phyloP scores from a whole-genome alignment of 1,140 invertebrate genomes.

The Diabrotica undecimpunctata region DNA sequence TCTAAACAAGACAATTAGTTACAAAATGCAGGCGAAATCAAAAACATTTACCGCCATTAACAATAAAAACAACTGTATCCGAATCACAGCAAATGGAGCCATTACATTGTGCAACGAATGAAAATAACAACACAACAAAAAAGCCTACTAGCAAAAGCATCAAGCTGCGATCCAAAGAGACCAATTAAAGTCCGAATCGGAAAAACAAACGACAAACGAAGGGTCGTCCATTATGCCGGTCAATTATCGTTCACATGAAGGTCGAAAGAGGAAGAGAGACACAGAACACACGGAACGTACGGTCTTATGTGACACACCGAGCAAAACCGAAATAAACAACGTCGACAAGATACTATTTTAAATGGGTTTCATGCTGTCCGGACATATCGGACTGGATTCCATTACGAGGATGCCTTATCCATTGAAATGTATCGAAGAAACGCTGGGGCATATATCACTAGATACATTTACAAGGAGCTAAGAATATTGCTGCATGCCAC shows the following conservation, averaged over 20 bases:
- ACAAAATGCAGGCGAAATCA: too few relatives aligned
- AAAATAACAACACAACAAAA: neutral
- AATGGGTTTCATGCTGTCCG: slow-evolving; percentile 21
- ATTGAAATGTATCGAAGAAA: slow-evolving; percentile 18
- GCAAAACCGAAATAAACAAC: slow-evolving; percentile 16
- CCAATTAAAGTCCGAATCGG: slow-evolving; percentile 18
- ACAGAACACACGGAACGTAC: slow-evolving; percentile 2
- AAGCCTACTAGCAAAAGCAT: neutral
- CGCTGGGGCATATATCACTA: slow-evolving; percentile 12
- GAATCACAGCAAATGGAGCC: neutral
- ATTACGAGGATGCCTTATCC: slow-evolving; percentile 19
- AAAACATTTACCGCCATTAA: too few relatives aligned
- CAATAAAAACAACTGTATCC: neutral
- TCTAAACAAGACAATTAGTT: too few relatives aligned
- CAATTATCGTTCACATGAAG: slow-evolving; percentile 16
- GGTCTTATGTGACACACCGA: slow-evolving; percentile 11
- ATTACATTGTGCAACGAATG: neutral
- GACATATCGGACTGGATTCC: slow-evolving; percentile 19
- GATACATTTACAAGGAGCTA: slow-evolving; percentile 5
- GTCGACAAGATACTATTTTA: slow-evolving; percentile 21
- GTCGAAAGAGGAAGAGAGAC: neutral
- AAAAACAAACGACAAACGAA: slow-evolving; percentile 13
- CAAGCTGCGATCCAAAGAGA: slow-evolving; percentile 8
- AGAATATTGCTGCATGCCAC: slow-evolving; percentile 1
- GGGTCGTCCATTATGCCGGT: slow-evolving; percentile 13